Percentiles rank a stretch among this genome's conserved stretches.
phyloP scores from a whole-genome alignment of 2,888 invertebrate genomes.

The Arrhopalites spinosus region DNA sequence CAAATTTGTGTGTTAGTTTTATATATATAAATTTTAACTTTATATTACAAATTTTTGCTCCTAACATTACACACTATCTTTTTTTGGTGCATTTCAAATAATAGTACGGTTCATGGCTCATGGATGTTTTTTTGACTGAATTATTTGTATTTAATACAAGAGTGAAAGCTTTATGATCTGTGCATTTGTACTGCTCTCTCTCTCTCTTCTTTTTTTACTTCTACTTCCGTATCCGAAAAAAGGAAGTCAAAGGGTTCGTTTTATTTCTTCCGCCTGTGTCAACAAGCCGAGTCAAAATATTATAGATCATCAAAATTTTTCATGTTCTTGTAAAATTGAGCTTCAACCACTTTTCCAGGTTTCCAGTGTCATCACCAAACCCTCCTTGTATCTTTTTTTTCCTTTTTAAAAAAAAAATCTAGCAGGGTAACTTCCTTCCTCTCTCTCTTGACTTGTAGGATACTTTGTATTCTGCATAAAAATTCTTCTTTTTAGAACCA shows the following conservation, averaged over 20 bases:
- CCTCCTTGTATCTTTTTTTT: background rate
- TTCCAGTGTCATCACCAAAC: background rate
- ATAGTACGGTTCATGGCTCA: background rate
- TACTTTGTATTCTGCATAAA: too few relatives aligned
- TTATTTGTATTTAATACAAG: constrained; percentile 19
- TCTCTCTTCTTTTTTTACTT: constrained; percentile 10
- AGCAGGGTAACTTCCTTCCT: too few relatives aligned
- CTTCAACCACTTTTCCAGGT: constrained; percentile 9
- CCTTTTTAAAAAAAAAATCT: background rate
- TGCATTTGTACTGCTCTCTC: background rate
- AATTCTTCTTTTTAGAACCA: too few relatives aligned
- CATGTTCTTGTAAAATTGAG: constrained; percentile 13
- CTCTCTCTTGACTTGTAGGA: too few relatives aligned
- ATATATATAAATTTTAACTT: too few relatives aligned
- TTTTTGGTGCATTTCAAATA: too few relatives aligned
- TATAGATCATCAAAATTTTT: constrained; percentile 32
- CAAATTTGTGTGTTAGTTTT: too few relatives aligned
- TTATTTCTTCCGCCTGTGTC: constrained; percentile 30
- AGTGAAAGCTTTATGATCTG: constrained; percentile 28
- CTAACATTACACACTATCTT: too few relatives aligned
- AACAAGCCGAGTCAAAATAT: constrained; percentile 26
- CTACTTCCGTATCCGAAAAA: constrained; percentile 20
- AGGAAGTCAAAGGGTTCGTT: constrained; percentile 12
- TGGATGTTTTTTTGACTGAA: constrained; percentile 2
- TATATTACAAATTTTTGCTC: too few relatives aligned